Conservation (phyloP, 2,113 vertebrate species). For the Pristiophorus japonicus region DNA sequence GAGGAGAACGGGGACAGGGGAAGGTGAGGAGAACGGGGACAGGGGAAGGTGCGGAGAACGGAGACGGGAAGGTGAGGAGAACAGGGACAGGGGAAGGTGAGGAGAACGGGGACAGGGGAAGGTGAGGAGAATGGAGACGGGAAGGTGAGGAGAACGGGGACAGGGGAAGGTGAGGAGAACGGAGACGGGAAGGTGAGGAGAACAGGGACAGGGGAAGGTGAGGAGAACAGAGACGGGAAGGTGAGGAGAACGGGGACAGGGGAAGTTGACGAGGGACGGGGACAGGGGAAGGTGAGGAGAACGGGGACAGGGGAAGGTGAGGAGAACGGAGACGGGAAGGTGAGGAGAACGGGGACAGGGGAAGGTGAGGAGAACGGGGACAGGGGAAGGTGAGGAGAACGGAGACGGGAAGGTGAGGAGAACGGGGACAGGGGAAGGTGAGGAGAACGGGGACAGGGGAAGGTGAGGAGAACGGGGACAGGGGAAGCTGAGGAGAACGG, state of each 20-base stretch:
- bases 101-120: not conserved
- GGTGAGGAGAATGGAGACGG: too few relatives aligned
- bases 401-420: not conserved
- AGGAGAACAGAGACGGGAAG: not conserved
- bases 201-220: too few relatives aligned
- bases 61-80: too few relatives aligned
- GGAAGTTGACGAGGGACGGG: too few relatives aligned
- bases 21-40: not conserved
- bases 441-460: not conserved
- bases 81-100: not conserved
- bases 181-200: not conserved
- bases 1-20: not conserved
- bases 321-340: not conserved
- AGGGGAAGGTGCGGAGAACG: too few relatives aligned
- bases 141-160: too few relatives aligned
- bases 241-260: not conserved
- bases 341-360: too few relatives aligned
- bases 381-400: not conserved
- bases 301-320: not conserved
- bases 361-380: too few relatives aligned
- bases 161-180: not conserved
- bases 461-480: not conserved
- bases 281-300: too few relatives aligned
- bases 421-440: too few relatives aligned
- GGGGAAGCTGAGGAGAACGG: too few relatives aligned